phyloP scores from a whole-genome alignment of 2,797 vertebrate genomes.

The Zalophus californianus region DNA sequence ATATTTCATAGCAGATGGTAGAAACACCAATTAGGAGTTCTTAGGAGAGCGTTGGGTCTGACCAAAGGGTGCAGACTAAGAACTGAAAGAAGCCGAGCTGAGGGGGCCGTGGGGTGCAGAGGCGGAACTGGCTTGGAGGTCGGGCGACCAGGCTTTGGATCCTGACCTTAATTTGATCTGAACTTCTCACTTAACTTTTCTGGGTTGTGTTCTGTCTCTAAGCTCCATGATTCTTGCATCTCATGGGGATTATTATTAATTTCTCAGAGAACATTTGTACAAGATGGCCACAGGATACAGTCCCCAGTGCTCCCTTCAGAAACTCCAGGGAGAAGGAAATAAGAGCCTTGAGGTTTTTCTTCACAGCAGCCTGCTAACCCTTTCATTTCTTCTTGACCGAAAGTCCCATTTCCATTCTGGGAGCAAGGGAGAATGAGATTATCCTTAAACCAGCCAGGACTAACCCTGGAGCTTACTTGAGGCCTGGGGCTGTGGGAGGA shows the following conservation, averaged over 20 bases:
- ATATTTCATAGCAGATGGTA: not conserved
- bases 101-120: not conserved
- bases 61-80: not conserved
- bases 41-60: not conserved
- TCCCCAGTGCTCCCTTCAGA: not conserved
- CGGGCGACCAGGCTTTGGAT: not conserved
- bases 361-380: not conserved
- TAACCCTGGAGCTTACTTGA: not conserved
- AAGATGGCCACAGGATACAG: not conserved
- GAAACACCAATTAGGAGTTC: not conserved
- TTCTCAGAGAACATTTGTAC: not conserved
- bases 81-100: not conserved
- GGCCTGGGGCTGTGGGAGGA: not conserved
- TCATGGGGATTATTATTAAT: not conserved
- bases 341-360: not conserved
- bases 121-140: no score
- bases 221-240: not conserved
- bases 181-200: not conserved
- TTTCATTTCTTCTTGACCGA: not conserved
- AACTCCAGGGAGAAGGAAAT: not conserved
- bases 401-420: not conserved
- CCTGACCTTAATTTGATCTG: not conserved
- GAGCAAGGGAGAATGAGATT: not conserved
- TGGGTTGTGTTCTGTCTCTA: not conserved
- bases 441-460: not conserved